Base-by-base conservation (phyloP, 2,888 invertebrate species). In the Aleiodes alternator region DNA sequence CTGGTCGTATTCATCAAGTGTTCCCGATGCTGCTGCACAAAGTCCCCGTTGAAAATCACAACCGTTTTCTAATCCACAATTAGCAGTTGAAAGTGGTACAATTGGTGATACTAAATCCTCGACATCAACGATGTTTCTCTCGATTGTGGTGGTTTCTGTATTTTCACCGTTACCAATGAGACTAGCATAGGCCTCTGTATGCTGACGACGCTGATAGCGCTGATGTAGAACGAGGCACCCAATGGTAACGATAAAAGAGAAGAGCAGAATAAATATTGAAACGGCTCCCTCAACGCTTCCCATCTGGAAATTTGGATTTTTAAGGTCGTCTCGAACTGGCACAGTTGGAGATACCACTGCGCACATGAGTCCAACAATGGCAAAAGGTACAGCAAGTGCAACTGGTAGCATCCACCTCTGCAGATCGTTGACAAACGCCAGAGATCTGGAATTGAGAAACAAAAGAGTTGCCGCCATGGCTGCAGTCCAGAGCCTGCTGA, bases 401-500 rank as follows among this genome's bases (percentile, higher is more conserved):
- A 92, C 82, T 1, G 91, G 85, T 73, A 93, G 91, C 88, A 95
- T 93, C 83, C 92, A 91, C 0, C 95, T 95, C 90, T 95, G 94
- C 1, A 96, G 87, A 69, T 94, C 94, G 38, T 96, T 90, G 74
- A 97, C 94, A 88, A 95, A 96, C 84, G 96, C 95, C 3, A 96
- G 91, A 78, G 97, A 96, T 74, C 96, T 93, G 77, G 95, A 95
- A 76, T 96, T 93, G 72, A 97, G 90, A 88, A 97, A 94, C 43
- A 97, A 92, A 50, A 98, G 88, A 6, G 94, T 94, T 50, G 96
- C 92, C 1, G 97, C 95, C 75, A 97, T 91, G 84, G 96, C 93
- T 8, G 95, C 94, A 0, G 97, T 96, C 96, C 96, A 97, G 71
- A 97, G 90, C 76, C 97, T 91, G 68, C 96, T 94, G 76, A 96